Percentiles rank a stretch among this genome's conserved stretches.
These are phyloP conservation scores for Aurelia aurita DNA, from an alignment of 30 jellyfish, hydroid and myxozoan species.

Conservation along the genomic window DNA sequence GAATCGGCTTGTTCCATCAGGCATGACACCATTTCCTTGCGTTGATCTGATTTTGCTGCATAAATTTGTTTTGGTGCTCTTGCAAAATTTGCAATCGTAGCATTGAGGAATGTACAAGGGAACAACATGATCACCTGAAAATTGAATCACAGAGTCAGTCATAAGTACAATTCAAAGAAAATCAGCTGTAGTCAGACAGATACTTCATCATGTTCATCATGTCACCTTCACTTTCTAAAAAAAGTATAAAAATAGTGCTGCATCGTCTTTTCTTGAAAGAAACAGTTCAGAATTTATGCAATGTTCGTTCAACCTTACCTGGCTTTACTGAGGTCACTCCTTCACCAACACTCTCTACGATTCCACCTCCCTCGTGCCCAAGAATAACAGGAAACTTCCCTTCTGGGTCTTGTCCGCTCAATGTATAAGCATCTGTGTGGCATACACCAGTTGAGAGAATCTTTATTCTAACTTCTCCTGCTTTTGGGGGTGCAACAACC, in stretches of 20 bases:
- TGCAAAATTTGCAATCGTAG: constrained; percentile 93
- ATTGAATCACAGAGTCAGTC: background rate
- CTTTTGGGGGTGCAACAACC: constrained; percentile 93
- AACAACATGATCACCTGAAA: constrained; percentile 96
- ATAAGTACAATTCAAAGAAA: background rate
- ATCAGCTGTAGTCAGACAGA: no score
- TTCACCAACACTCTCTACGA: constrained; percentile 95
- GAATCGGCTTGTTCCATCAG: constrained; percentile 97
- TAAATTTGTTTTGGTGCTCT: constrained; percentile 81
- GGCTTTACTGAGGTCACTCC: constrained; percentile 93
- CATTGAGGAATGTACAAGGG: constrained; percentile 98
- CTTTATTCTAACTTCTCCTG: constrained; percentile 93
- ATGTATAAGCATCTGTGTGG: constrained; percentile 95
- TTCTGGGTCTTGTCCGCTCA: constrained; percentile 97
- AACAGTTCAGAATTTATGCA: no score
- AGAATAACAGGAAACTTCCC: constrained; percentile 94
- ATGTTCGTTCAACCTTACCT: constrained; percentile 46
- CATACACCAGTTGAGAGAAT: constrained; percentile 94
- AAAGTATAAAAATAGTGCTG: no score
- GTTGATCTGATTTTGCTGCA: constrained; percentile 93
- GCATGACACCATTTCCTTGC: constrained; percentile 99
- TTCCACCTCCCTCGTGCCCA: constrained; percentile 99
- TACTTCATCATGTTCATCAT: background rate
- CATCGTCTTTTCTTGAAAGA: no score
- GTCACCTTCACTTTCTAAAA: background rate